Conservation (phyloP, 2,888 invertebrate genomes). For the Orthonychiurus folsomi region DNA sequence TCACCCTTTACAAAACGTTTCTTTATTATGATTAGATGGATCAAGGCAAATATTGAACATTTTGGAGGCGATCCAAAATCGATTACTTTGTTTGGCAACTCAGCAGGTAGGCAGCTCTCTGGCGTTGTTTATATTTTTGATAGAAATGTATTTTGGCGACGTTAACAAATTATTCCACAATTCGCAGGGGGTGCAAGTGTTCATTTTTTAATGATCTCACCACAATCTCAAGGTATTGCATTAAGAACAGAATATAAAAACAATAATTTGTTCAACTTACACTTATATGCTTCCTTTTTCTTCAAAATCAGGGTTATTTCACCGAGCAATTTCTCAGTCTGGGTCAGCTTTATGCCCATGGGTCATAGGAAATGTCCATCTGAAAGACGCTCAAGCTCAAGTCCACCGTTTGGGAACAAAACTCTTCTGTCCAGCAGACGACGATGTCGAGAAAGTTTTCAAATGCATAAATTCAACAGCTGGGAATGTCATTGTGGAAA, state of each 20-base stretch:
- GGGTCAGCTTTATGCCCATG: neutral
- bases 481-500: neutral
- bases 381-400: neutral
- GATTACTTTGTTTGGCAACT: neutral
- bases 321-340: neutral
- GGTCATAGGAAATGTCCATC: neutral
- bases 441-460: neutral
- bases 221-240: neutral
- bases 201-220: neutral
- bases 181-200: neutral
- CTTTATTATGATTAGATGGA: no score
- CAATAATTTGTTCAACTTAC: no score
- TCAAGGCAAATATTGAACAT: neutral
- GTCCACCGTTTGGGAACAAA: neutral
- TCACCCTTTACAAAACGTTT: no score
- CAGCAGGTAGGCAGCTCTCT: neutral
- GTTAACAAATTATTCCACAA: no score
- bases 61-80: slow-evolving; percentile 1
- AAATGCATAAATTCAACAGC: neutral
- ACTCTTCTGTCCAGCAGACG: neutral
- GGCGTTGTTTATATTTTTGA: no score
- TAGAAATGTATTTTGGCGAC: no score
- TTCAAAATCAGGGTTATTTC: neutral
- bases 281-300: no score
- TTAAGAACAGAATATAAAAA: no score